Percentiles rank a stretch among this genome's conserved stretches.
These are phyloP conservation scores for Pandion haliaetus DNA, from an alignment of 2,113 vertebrate genomes.

Conservation along the genomic window DNA sequence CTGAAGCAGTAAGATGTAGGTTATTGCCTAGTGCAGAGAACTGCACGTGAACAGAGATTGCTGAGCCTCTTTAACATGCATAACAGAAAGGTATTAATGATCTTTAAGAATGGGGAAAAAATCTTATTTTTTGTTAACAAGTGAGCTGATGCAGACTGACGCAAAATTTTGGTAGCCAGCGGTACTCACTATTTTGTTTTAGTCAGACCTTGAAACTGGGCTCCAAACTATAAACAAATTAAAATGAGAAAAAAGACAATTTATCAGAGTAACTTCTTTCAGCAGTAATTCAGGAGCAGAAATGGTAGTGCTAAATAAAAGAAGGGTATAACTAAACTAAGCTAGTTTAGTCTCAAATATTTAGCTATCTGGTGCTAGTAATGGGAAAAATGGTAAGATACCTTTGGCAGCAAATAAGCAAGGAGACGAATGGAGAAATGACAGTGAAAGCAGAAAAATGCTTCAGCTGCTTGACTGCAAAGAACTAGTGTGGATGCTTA, in stretches of 20 bases:
- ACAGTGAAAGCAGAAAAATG: not conserved
- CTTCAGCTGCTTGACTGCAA: not conserved
- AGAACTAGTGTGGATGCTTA: not conserved
- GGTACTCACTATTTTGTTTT: not conserved
- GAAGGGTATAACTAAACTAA: not conserved
- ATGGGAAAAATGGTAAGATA: not conserved
- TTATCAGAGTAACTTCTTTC: not conserved
- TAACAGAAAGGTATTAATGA: not conserved
- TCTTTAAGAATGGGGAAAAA: not conserved
- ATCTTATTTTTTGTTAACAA: not conserved
- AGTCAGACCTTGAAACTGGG: not conserved
- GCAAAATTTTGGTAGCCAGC: not conserved
- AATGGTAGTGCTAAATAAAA: not conserved
- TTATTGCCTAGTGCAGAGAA: not conserved
- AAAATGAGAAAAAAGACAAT: not conserved
- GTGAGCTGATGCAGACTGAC: not conserved
- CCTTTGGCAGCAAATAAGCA: not conserved
- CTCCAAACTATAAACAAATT: not conserved
- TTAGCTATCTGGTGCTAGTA: not conserved
- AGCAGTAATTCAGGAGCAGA: not conserved
- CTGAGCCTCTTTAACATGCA: not conserved
- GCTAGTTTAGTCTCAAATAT: not conserved
- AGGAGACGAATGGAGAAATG: not conserved
- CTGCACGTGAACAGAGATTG: not conserved
- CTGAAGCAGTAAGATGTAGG: not conserved